Evolutionary conservation across 2,888 invertebrate species (phyloP).

Genomic region (Phragmatobia fuliginosa): DNA sequence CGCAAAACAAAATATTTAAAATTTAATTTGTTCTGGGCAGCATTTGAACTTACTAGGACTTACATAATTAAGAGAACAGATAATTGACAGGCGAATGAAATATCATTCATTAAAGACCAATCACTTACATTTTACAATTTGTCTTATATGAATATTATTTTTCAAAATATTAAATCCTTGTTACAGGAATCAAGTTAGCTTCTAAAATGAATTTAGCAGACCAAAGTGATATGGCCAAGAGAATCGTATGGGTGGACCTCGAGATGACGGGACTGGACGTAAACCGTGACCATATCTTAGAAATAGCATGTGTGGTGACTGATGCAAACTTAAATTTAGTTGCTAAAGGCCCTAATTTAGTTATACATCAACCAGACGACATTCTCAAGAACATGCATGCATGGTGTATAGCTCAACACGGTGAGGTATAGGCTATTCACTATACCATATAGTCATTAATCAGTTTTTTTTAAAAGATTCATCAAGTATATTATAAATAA

Average conservation of each 20-base stretch:
- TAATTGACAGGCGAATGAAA: too few species aligned
- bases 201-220: conserved; percentile 33
- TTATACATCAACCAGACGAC: conserved; percentile 92
- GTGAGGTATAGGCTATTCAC: conserved; percentile 85
- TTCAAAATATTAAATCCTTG: neutral
- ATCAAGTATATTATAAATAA: too few species aligned
- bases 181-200: conserved; percentile 30
- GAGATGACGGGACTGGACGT: conserved; percentile 97
- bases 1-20: neutral
- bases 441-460: neutral
- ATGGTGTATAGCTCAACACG: conserved; percentile 94
- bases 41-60: too few species aligned
- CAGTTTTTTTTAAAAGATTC: too few species aligned
- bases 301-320: conserved; percentile 96
- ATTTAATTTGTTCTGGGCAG: too few species aligned
- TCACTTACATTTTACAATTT: too few species aligned
- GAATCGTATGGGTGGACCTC: conserved; percentile 91
- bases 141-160: neutral
- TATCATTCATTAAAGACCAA: too few species aligned
- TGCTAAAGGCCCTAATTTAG: conserved; percentile 91
- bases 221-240: conserved; percentile 60
- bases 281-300: conserved; percentile 92
- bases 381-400: conserved; percentile 92
- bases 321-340: conserved; percentile 92
- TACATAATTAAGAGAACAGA: too few species aligned